phyloP scores from a whole-genome alignment of 2,888 invertebrate species.

The Crematogaster levior region DNA sequence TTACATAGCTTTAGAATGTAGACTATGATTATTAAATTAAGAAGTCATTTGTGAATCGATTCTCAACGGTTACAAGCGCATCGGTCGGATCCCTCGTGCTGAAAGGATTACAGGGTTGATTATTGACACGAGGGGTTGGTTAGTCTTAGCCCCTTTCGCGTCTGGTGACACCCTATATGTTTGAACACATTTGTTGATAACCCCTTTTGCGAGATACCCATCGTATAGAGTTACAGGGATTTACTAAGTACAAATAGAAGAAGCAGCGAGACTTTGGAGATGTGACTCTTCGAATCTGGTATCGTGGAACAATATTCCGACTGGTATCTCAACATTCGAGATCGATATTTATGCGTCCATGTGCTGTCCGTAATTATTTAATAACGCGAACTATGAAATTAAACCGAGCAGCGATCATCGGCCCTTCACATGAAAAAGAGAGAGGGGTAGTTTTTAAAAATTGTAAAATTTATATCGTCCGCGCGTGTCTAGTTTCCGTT shows the following conservation, averaged over 20 bases:
- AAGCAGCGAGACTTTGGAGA: conserved; percentile 62
- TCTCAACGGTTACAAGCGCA: conserved; percentile 81
- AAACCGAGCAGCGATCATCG: background rate
- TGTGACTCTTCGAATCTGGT: conserved; percentile 50
- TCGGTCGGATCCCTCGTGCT: conserved; percentile 72
- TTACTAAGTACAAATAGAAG: conserved; percentile 72
- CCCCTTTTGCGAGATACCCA: conserved; percentile 73
- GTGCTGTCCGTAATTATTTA: background rate
- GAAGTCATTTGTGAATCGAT: conserved; percentile 82
- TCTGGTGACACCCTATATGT: conserved; percentile 83
- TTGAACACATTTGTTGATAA: conserved; percentile 85
- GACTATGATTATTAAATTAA: conserved; percentile 71
- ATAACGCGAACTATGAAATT: background rate
- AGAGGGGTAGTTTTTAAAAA: conserved; percentile 78
- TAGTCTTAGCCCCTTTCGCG: conserved; percentile 67
- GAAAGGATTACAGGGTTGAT: conserved; percentile 82
- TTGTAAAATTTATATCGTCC: conserved; percentile 78
- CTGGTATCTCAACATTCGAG: background rate
- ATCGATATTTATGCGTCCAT: background rate
- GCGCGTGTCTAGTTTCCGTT: conserved; percentile 77
- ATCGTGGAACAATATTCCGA: background rate
- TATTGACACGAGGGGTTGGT: conserved; percentile 80
- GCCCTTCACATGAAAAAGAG: background rate
- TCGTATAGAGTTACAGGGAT: conserved; percentile 77
- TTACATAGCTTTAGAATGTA: background rate